A percentile compares a stretch with the other conserved stretches of the same genome.
These are phyloP conservation scores for Seriola quinqueradiata DNA, from an alignment of 2,113 vertebrate species.

Conservation along the genomic window DNA sequence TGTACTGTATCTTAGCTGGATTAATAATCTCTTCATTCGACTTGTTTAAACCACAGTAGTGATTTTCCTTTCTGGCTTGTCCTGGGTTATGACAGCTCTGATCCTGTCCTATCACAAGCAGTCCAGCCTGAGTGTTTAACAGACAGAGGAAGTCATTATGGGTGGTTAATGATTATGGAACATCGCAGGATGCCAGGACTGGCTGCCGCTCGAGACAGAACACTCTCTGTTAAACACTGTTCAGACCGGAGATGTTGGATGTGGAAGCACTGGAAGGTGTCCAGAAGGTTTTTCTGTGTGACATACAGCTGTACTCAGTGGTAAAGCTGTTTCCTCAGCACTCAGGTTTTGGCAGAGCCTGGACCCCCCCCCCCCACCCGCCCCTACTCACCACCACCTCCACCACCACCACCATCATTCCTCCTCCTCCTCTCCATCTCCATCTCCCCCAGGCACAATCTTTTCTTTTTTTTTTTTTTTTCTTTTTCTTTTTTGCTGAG, in stretches of 20 bases:
- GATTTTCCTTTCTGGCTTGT: constrained; percentile 20
- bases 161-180: constrained; percentile 36
- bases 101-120: constrained; percentile 6
- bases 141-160: constrained; percentile 41
- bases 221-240: constrained; percentile 37
- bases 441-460: constrained; percentile 39
- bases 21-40: constrained; percentile 21
- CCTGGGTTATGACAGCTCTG: constrained; percentile 19
- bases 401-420: background rate
- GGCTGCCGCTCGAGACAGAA: constrained; percentile 49
- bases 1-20: constrained; percentile 18
- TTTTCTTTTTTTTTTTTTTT: constrained; percentile 1
- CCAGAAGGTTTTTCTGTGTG: constrained; percentile 52
- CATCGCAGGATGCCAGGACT: constrained; percentile 34
- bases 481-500: constrained; percentile 45
- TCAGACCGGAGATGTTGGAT: constrained; percentile 39
- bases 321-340: constrained; percentile 43
- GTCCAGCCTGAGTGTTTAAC: constrained; percentile 23
- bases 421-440: background rate
- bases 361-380: background rate
- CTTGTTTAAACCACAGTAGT: background rate
- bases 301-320: constrained; percentile 50
- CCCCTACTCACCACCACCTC: constrained; percentile 2
- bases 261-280: constrained; percentile 50
- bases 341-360: constrained; percentile 40